phyloP scores from a whole-genome alignment of 37 sponge, comb jelly and placozoan genomes.

The Halisarca cf. caerulea region DNA sequence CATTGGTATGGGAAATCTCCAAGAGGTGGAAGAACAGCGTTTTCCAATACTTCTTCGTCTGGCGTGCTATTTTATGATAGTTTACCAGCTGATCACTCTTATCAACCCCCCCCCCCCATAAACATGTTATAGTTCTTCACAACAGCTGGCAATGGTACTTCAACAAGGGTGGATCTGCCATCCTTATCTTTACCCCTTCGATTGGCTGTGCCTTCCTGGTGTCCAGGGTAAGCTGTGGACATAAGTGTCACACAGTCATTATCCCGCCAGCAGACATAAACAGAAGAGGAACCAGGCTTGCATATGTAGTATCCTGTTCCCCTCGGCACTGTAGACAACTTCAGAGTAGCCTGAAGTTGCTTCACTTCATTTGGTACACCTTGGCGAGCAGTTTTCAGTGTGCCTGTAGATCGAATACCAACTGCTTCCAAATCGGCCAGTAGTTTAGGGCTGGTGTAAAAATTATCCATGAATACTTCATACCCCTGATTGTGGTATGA shows the following conservation, averaged over 20 bases:
- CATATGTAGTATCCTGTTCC: not conserved
- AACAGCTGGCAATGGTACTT: not conserved
- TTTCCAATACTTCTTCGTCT: not conserved
- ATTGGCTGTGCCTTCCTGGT: not conserved
- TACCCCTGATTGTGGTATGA: constrained; percentile 48
- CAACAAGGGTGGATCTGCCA: no score
- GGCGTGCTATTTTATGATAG: not conserved
- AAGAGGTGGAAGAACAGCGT: not conserved
- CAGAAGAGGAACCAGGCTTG: not conserved
- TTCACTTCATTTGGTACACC: constrained; percentile 30
- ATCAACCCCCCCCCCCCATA: constrained; percentile 4
- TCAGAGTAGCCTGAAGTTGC: not conserved
- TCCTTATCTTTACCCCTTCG: not conserved
- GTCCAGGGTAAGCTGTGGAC: not conserved
- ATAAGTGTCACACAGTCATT: not conserved
- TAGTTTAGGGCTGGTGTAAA: constrained; percentile 34
- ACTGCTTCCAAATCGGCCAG: not conserved
- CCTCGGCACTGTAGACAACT: not conserved
- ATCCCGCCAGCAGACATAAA: not conserved
- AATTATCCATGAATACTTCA: constrained; percentile 50
- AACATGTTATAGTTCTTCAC: not conserved
- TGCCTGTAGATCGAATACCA: constrained; percentile 41
- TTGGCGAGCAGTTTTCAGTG: not conserved
- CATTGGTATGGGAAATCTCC: not conserved
- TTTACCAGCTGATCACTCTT: not conserved